A percentile compares a stretch with the other conserved stretches of the same genome.
Evolutionary conservation across 64 coral and sea anemone genomes (phyloP).

Genomic region (Dendrophyllia cribrosa): DNA sequence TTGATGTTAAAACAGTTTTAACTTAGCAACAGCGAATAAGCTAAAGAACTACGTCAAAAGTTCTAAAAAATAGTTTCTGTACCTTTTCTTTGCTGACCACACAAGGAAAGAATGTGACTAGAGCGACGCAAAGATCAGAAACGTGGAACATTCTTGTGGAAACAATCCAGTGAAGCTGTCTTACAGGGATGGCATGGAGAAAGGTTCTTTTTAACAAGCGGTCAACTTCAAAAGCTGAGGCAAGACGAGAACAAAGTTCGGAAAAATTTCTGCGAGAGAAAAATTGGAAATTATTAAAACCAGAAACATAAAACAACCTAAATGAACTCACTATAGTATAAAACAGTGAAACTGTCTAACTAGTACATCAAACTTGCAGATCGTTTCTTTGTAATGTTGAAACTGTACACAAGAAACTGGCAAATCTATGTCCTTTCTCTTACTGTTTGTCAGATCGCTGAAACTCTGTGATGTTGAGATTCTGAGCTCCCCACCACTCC

Average conservation of each 20-base stretch:
- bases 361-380: no score
- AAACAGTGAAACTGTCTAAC: no score
- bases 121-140: conserved; percentile 3
- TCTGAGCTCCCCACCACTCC: conserved; percentile 10
- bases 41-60: no score
- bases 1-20: no score
- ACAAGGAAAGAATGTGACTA: background rate
- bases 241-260: background rate
- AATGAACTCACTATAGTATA: no score
- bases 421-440: no score
- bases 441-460: background rate
- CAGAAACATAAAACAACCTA: background rate
- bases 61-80: background rate
- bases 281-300: no score
- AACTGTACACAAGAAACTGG: no score
- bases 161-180: background rate
- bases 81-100: background rate
- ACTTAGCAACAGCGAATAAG: no score
- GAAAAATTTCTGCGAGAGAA: background rate
- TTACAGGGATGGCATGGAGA: background rate
- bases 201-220: conserved; percentile 1
- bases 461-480: background rate
- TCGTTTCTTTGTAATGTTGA: no score
- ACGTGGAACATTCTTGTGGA: background rate
- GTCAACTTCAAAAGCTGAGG: conserved; percentile 38